phyloP scores from a whole-genome alignment of 2,888 invertebrate species.

The Siphlonurus alternatus region DNA sequence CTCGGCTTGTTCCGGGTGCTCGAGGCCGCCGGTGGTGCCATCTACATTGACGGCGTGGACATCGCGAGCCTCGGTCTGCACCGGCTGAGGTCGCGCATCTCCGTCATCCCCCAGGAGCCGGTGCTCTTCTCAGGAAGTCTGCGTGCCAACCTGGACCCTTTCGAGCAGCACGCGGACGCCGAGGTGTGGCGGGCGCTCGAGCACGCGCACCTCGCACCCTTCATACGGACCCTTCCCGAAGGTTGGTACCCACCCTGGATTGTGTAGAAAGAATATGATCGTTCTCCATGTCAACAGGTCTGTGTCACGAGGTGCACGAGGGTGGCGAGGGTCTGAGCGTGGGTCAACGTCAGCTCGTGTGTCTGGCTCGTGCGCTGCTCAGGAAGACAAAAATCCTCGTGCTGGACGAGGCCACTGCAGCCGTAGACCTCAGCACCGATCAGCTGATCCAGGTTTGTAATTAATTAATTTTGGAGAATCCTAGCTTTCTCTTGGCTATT shows the following conservation, averaged over 20 bases:
- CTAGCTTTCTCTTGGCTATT: no score
- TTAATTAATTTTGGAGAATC: no score
- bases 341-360: conserved; percentile 33
- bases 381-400: conserved; percentile 31
- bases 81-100: conserved; percentile 27
- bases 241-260: no score
- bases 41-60: conserved; percentile 28
- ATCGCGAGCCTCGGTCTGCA: conserved; percentile 29
- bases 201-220: conserved; percentile 30
- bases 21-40: conserved; percentile 26
- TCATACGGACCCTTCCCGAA: conserved; percentile 19
- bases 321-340: conserved; percentile 25
- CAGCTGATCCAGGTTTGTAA: conserved; percentile 31
- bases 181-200: conserved; percentile 36
- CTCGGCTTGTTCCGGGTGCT: conserved; percentile 30
- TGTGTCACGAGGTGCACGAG: conserved; percentile 24
- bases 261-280: no score
- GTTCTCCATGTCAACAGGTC: no score
- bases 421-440: conserved; percentile 35
- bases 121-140: conserved; percentile 38
- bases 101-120: conserved; percentile 38
- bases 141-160: conserved; percentile 39
- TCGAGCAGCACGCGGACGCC: conserved; percentile 28
- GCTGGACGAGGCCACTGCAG: conserved; percentile 34
- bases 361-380: conserved; percentile 30